Evolutionary conservation across 2,797 vertebrate genomes (phyloP), one percentile per base, ranked within the genome.

Genomic region (Sus cebifrons): DNA sequence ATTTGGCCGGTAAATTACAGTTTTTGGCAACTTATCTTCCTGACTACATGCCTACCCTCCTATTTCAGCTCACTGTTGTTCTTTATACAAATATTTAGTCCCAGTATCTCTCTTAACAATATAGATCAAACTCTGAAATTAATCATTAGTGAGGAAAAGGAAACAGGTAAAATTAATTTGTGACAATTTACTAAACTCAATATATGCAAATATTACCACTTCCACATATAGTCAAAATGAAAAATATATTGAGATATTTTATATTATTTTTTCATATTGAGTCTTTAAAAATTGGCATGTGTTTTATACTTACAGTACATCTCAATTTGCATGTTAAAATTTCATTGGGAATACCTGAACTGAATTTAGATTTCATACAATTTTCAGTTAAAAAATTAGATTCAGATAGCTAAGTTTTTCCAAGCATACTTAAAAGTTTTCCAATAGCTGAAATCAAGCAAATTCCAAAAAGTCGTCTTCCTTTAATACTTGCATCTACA

Each of bases 321-420:
- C 17, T 92, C 23, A 70, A 67, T 83, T 74, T 83, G 14, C 71
- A 21, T 77, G n/a, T 32, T 91, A 84, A 79, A 32, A 86, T 94
- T 95, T 95, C 60, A 79, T 10, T 67, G 62, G 9, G 54, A 21
- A 86, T 86, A 81, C 13, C 90, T 96, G 44, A 85, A 74, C 18
- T 90, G 73, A 92, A 92, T 92, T 87, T 89, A 86, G 44, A 94
- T 81, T 93, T 94, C 20, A 96, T 65, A 75, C 67, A 94, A 95
- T 95, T 95, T 97, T 83, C 40, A 91, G 25, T 96, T 95, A 58
- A 79, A 90, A 94, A 70, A 10, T 90, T 90, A 90, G 25, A 52
- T 68, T 89, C 64, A 84, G 29, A 79, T 68, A 65, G 4, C 25
- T 62, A 85, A 77, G 32, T 62, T 93, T 20, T 92, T 91, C 60